phyloP scores from a whole-genome alignment of 2,113 vertebrate species.

The Hippocampus comes region DNA sequence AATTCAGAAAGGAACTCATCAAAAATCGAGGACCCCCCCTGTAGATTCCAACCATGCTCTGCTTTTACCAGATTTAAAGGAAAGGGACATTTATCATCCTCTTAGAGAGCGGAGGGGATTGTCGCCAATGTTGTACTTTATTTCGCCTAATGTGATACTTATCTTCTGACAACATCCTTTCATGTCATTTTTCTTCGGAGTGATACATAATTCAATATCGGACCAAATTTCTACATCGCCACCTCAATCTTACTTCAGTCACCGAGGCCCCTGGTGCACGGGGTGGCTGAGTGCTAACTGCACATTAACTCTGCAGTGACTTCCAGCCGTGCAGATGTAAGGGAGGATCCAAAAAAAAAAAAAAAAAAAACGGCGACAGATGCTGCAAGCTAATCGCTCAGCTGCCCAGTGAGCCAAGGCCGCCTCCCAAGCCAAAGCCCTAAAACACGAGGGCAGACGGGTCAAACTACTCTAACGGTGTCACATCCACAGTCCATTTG shows the following conservation, averaged over 20 bases:
- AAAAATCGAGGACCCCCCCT: not conserved
- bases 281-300: conserved; percentile 29
- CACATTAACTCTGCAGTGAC: conserved; percentile 43
- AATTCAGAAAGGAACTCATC: not conserved
- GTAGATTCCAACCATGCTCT: not conserved
- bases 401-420: conserved; percentile 38
- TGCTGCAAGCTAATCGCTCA: conserved; percentile 47
- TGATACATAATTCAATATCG: conserved; percentile 11
- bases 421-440: conserved; percentile 11
- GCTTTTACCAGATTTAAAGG: not conserved
- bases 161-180: conserved; percentile 28
- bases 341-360: conserved; percentile 52
- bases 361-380: conserved; percentile 46
- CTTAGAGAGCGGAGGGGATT: too few species aligned
- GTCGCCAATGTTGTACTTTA: not conserved
- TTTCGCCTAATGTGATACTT: not conserved
- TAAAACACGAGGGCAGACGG: conserved; percentile 44
- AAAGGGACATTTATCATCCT: not conserved
- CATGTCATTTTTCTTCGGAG: not conserved
- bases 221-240: conserved; percentile 7
- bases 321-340: conserved; percentile 53
- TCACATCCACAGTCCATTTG: conserved; percentile 33
- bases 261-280: not conserved
- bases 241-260: not conserved
- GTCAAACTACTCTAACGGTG: conserved; percentile 59